These are phyloP conservation scores for Sinosuthora webbiana DNA, from an alignment of 2,113 vertebrate genomes.

Conservation along the genomic window DNA sequence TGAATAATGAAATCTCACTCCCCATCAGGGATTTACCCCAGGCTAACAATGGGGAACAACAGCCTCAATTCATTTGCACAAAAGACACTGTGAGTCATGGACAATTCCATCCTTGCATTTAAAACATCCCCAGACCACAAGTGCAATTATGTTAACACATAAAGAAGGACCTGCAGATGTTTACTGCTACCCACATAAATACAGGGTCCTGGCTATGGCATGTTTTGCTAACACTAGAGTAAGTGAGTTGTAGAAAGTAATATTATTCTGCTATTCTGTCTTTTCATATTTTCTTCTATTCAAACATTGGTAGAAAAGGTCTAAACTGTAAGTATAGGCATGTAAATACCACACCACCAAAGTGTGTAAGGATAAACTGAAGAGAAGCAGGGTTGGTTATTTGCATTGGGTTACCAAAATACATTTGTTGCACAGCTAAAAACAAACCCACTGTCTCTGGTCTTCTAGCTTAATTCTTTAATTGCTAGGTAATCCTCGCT, in stretches of 20 bases:
- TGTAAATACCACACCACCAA: neutral
- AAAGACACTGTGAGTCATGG: neutral
- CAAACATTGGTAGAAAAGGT: neutral
- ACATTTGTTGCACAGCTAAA: neutral
- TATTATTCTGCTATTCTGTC: neutral
- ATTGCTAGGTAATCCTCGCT: slow-evolving; percentile 23
- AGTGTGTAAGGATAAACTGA: neutral
- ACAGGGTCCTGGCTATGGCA: neutral
- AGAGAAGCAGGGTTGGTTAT: neutral
- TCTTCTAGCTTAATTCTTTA: slow-evolving; percentile 24
- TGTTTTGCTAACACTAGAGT: neutral
- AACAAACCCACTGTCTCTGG: neutral
- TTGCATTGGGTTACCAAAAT: neutral
- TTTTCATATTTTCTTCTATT: neutral
- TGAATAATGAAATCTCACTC: neutral
- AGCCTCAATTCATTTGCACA: neutral
- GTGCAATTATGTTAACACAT: neutral
- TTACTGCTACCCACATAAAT: neutral
- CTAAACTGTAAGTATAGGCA: neutral
- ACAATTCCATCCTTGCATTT: neutral
- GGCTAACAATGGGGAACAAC: neutral
- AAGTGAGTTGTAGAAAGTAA: neutral
- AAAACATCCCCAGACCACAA: neutral
- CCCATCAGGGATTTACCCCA: neutral
- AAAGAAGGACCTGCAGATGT: neutral